Evolutionary conservation across 2,797 vertebrate genomes (phyloP).

Genomic region (Melanogrammus aeglefinus): DNA sequence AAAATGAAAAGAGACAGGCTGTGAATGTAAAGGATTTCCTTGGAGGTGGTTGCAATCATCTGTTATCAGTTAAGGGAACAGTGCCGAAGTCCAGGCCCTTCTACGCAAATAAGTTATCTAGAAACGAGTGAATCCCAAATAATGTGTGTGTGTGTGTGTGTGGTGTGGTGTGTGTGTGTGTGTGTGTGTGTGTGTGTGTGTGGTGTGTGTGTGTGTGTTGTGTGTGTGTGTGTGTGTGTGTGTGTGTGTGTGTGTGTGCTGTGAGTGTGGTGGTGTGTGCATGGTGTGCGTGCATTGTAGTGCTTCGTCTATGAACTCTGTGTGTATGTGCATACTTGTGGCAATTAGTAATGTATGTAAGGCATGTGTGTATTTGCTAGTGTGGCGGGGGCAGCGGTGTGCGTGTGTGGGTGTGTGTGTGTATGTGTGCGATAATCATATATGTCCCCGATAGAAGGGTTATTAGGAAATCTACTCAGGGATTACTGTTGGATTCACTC

Average conservation of each 20-base stretch:
- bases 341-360: not conserved
- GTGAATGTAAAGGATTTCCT: too few species aligned
- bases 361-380: not conserved
- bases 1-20: too few species aligned
- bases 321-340: not conserved
- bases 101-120: slow-evolving; percentile 32
- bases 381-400: too few species aligned
- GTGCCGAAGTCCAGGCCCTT: slow-evolving; percentile 50
- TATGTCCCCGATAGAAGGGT: slow-evolving; percentile 71
- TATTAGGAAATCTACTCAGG: slow-evolving; percentile 76
- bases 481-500: slow-evolving; percentile 76
- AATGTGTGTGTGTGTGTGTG: too few species aligned
- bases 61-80: too few species aligned
- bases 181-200: too few species aligned
- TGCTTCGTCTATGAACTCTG: not conserved
- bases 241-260: not conserved
- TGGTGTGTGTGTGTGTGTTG: not conserved
- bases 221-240: not conserved
- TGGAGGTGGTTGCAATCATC: too few species aligned
- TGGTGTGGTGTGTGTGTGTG: too few species aligned
- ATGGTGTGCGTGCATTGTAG: too few species aligned
- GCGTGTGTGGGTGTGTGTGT: slow-evolving; percentile 40
- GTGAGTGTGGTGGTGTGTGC: not conserved
- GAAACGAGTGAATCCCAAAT: not conserved
- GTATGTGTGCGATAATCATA: slow-evolving; percentile 51